Evolutionary conservation across 2,797 vertebrate genomes (phyloP), one percentile per base, ranked within the genome.

Genomic region (Epinephelus coioides): DNA sequence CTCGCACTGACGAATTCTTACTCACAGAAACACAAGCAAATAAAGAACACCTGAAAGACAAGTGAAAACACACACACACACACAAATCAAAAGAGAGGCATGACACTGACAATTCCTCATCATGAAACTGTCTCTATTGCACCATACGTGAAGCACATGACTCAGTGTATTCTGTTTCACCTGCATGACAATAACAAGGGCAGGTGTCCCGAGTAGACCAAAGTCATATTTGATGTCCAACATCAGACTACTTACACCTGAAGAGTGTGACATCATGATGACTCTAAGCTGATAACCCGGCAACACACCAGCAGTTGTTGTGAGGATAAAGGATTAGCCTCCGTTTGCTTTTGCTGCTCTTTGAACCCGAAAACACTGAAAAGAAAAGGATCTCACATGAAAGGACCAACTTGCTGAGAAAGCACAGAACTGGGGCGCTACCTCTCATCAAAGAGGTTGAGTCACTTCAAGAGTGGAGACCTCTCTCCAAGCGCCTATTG

Each of bases 221-320:
- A 89, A 92, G 90, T 88, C 87, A 88, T 90, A 92, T 93, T 94
- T 95, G 87, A 94, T 89, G 89, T 91, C 86, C 90, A 82, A 90
- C 92, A 89, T 88, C 84, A 92, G 86, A 87, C 91, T 73, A 51
- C 85, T 88, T 77, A 84, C 89, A 91, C 91, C 89, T 90, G 85
- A 89, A 40, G 89, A 85, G 83, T 85, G 87, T 92, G 91, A 92
- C 92, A 87, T 94, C 90, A 91, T n/a, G 79, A 84, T 86, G 90
- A 89, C 86, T 90, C 79, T 86, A 86, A 92, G 89, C 90, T 91
- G 91, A 91, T 93, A 93, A 91, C 87, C 87, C 88, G 2, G 85
- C 85, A 87, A 83, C 86, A 91, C 87, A 86, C 87, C 86, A 27
- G 77, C 67, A 2, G 79, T 88, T 91, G 90, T 90, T 92, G 77